Conservation (phyloP, 2,113 vertebrate genomes). For the Gymnocephalus cernua region DNA sequence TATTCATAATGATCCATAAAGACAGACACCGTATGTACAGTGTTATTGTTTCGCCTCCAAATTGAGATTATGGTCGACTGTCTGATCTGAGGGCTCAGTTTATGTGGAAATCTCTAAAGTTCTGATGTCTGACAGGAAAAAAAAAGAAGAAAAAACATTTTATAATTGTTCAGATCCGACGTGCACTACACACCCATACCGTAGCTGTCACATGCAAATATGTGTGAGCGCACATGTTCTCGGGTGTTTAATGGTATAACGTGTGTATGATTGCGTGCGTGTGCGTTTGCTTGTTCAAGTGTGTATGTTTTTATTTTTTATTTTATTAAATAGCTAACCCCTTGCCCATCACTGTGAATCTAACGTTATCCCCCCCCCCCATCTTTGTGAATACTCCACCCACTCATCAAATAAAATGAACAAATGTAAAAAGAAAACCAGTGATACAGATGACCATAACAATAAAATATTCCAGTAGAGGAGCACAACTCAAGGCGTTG, state of each 20-base stretch:
- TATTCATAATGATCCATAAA: conserved; percentile 32
- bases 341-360: conserved; percentile 86
- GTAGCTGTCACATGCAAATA: conserved; percentile 48
- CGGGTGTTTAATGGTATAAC: conserved; percentile 59
- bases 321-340: conserved; percentile 77
- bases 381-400: conserved; percentile 85
- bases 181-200: conserved; percentile 63
- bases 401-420: conserved; percentile 81
- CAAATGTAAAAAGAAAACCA: conserved; percentile 83
- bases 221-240: conserved; percentile 49
- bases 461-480: conserved; percentile 87
- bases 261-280: conserved; percentile 38
- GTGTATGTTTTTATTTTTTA: conserved; percentile 40
- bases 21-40: conserved; percentile 13
- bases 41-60: conserved; percentile 19
- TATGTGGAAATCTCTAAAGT: conserved; percentile 33
- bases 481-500: conserved; percentile 69
- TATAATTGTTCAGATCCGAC: conserved; percentile 28
- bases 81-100: conserved; percentile 45
- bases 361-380: conserved; percentile 79
- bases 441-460: conserved; percentile 81
- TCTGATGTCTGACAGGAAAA: conserved; percentile 33
- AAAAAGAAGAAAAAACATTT: conserved; percentile 20
- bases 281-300: conserved; percentile 36
- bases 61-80: conserved; percentile 50